These are phyloP conservation scores for Chrosomus eos DNA, from an alignment of 2,797 vertebrate genomes.

Conservation along the genomic window DNA sequence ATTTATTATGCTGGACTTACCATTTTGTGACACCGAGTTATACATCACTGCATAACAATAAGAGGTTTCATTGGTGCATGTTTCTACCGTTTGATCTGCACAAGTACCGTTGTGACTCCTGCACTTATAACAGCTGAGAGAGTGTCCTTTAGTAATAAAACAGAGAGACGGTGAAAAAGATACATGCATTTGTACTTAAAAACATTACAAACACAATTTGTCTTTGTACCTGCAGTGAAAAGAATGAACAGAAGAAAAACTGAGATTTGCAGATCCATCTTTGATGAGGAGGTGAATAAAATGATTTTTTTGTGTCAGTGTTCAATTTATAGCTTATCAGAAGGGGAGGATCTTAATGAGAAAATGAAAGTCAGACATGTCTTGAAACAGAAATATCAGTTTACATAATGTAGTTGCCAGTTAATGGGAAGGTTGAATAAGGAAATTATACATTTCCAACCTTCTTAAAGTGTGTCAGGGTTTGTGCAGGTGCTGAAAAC, in stretches of 20 bases:
- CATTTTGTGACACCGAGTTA: rapidly evolving
- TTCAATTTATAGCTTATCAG: neutral
- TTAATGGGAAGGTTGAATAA: neutral
- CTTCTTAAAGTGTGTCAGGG: neutral
- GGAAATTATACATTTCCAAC: neutral
- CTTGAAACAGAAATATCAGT: neutral
- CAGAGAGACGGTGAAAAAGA: neutral
- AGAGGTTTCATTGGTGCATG: neutral
- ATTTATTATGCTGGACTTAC: neutral
- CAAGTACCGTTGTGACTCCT: rapidly evolving
- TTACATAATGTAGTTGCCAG: neutral
- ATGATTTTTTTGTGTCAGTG: neutral
- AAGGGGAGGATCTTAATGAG: neutral
- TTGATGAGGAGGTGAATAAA: neutral
- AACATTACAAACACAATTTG: neutral
- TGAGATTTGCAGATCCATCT: conserved; percentile 13
- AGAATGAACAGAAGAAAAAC: neutral
- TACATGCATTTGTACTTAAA: neutral
- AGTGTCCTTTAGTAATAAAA: neutral
- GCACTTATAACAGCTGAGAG: neutral
- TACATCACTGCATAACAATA: too few species aligned
- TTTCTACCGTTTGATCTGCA: neutral
- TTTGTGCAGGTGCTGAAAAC: too few species aligned
- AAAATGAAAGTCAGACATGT: neutral
- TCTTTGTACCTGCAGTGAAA: conserved; percentile 24